Evolutionary conservation across 2,113 vertebrate species (phyloP), one percentile per base, ranked within the genome.

Genomic region (Thomomys bottae): DNA sequence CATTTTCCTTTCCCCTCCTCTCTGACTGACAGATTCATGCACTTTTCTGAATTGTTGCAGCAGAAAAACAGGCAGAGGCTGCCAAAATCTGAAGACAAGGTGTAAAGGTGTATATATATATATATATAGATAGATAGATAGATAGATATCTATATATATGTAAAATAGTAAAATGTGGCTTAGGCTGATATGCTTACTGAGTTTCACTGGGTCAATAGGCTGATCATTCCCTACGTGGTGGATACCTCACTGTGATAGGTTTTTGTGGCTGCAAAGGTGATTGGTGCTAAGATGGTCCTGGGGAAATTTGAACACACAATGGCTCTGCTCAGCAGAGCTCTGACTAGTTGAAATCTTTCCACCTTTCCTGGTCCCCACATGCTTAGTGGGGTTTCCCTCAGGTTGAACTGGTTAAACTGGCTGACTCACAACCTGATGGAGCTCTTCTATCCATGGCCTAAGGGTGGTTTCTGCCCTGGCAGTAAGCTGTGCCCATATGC

Each of bases 351-450:
- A 93, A 92, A 38, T 57, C 67, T 83, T 61, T 24, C 85, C 49
- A 38, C 36, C 45, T 18, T 24, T 61, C 61, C 68, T 63, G 66
- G 88, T 87, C 24, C 49, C 40, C 88, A 26, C 20, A 14, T 92
- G 61, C 81, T 71, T 76, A 91, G 83, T 26, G 5, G 59, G 93
- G 83, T 40, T 87, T 91, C 54, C 49, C 90, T 94, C 70, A 40
- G 88, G 80, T 79, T 90, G 90, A 96, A 78, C 96, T 96, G 94
- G 96, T 97, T 95, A 75, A 91, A 96, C 96, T 95, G 93, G 96
- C 88, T 92, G 40, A 94, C 88, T 85, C 84, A 81, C 83, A 86
- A 84, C 32, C 54, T 94, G 78, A 21, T 59, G 45, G 72, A 86
- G 28, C 71, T 75, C 38, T 94, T 26, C 54, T 21, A 89, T 68